Conservation (phyloP, 2,888 invertebrate species). For the Listrodromus nycthemerus region DNA sequence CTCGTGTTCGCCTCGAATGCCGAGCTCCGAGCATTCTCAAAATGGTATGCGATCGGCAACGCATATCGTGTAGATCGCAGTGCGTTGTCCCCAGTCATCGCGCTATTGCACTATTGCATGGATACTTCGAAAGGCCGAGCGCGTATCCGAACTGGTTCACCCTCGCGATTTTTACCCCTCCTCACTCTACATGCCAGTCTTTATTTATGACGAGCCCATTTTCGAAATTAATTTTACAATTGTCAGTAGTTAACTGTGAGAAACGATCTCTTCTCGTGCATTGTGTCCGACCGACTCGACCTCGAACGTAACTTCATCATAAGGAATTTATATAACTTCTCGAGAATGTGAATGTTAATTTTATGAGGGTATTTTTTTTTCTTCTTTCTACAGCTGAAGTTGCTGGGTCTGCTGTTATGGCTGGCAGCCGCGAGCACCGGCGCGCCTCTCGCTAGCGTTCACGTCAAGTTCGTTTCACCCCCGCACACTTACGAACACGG, state of each 20-base stretch:
- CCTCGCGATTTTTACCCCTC: conserved; percentile 28
- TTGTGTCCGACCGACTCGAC: background rate
- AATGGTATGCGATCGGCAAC: background rate
- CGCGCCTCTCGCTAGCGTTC: conserved; percentile 79
- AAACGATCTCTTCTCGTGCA: background rate
- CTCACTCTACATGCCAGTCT: background rate
- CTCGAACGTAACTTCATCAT: conserved; percentile 9
- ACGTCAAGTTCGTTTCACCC: conserved; percentile 80
- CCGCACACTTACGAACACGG: conserved; percentile 81
- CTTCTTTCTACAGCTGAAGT: conserved; percentile 69
- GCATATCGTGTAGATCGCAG: background rate
- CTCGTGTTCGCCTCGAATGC: background rate
- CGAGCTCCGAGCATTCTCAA: conserved; percentile 18
- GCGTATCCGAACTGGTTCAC: conserved; percentile 19
- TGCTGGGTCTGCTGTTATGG: conserved; percentile 71
- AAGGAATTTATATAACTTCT: conserved; percentile 7
- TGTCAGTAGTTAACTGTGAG: background rate
- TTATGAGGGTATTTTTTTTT: conserved; percentile 6
- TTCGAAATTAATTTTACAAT: background rate
- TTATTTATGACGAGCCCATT: background rate
- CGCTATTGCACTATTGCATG: conserved; percentile 8
- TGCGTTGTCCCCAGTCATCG: conserved; percentile 3
- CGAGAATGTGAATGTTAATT: conserved; percentile 21
- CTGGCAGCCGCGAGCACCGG: conserved; percentile 70
- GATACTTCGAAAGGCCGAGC: conserved; percentile 15